Evolutionary conservation across 2,113 vertebrate genomes (phyloP).

Genomic region (Pachyramphus minor): DNA sequence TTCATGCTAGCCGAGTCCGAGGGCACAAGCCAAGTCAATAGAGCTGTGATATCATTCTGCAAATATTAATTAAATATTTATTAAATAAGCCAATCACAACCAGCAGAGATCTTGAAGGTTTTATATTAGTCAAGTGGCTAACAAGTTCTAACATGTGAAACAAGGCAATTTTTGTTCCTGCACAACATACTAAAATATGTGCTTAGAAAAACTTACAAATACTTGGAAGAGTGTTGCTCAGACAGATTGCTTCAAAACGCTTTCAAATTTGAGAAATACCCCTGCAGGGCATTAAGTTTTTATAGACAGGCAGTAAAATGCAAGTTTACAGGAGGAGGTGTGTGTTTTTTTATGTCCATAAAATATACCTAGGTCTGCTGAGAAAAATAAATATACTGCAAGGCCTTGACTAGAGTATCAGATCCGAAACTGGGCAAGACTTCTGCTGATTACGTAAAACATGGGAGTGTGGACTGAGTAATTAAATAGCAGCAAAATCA

Average conservation of each 20-base stretch:
- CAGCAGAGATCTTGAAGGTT: not conserved
- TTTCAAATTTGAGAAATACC: not conserved
- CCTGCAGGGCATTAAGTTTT: not conserved
- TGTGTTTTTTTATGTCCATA: not conserved
- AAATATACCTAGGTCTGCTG: not conserved
- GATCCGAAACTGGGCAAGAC: not conserved
- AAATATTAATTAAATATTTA: constrained; percentile 42
- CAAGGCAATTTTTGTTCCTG: not conserved
- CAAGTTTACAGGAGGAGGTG: not conserved
- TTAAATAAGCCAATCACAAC: not conserved
- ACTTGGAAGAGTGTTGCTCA: not conserved
- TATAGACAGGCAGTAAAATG: not conserved
- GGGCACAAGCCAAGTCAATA: constrained; percentile 18
- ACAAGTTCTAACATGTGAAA: constrained; percentile 4
- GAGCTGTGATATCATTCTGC: constrained; percentile 2
- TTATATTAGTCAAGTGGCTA: constrained; percentile 4
- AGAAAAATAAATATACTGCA: not conserved
- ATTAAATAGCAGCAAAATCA: not conserved
- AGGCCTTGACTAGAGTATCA: not conserved
- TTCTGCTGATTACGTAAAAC: not conserved
- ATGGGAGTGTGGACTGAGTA: not conserved
- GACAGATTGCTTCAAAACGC: not conserved
- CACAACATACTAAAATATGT: not conserved
- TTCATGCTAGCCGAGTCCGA: not conserved
- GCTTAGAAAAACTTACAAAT: not conserved